phyloP scores from a whole-genome alignment of 1,140 invertebrate species.

The Thaumetopoea pityocampa region DNA sequence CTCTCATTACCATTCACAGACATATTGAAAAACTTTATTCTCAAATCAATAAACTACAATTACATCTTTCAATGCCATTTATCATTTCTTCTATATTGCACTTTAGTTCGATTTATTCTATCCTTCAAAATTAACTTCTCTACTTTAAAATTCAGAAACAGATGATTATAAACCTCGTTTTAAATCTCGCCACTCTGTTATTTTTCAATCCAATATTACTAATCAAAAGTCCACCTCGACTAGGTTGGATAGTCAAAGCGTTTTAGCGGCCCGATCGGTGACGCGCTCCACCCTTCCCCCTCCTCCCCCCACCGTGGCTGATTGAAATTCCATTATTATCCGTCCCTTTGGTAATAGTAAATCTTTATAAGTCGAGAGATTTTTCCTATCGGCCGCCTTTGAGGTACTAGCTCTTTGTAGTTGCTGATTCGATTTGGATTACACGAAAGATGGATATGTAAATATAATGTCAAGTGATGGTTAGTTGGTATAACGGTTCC shows the following conservation, averaged over 20 bases:
- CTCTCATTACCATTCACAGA: too few species aligned
- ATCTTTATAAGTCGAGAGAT: slow-evolving; percentile 30
- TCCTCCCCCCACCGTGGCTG: slow-evolving; percentile 27
- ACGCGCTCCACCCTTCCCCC: neutral
- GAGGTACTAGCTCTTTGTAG: slow-evolving; percentile 39
- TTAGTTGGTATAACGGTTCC: neutral
- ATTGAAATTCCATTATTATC: slow-evolving; percentile 71
- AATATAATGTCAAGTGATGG: slow-evolving; percentile 15
- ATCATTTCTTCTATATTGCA: too few species aligned
- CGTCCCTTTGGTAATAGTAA: slow-evolving; percentile 37
- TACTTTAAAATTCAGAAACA: neutral
- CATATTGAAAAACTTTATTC: too few species aligned
- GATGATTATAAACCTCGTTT: neutral
- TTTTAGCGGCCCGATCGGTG: slow-evolving; percentile 17
- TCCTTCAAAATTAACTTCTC: slow-evolving; percentile 3
- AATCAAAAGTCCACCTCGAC: slow-evolving; percentile 15
- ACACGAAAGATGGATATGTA: slow-evolving; percentile 30
- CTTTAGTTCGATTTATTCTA: slow-evolving; percentile 4
- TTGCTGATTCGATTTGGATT: slow-evolving; percentile 37
- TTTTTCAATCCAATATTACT: slow-evolving; percentile 16
- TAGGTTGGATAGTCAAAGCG: slow-evolving; percentile 11
- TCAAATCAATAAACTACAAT: too few species aligned
- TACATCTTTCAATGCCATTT: too few species aligned
- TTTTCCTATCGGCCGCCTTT: slow-evolving; percentile 43
- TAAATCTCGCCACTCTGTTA: slow-evolving; percentile 6